Conservation (phyloP, 2,113 vertebrate species). For the Trichomycterus rosablanca region DNA sequence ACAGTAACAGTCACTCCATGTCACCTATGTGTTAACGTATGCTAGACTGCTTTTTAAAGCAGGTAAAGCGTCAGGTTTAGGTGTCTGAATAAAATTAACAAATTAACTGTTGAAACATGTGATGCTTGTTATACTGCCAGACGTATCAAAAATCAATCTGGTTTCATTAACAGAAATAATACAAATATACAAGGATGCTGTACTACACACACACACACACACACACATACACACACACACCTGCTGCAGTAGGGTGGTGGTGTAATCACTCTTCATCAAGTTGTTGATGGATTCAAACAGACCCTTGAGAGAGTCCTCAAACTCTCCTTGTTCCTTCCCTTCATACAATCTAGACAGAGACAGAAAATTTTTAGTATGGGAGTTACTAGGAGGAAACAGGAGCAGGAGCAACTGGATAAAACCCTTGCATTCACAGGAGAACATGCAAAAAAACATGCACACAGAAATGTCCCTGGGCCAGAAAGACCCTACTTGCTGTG, state of each 20-base stretch:
- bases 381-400: constrained; percentile 1
- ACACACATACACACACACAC: constrained; percentile 56
- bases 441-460: too few species aligned
- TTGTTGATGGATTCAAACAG: constrained; percentile 97
- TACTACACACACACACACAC: constrained; percentile 23
- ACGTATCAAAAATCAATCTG: not conserved
- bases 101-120: constrained; percentile 9
- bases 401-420: too few species aligned
- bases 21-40: constrained; percentile 5
- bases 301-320: constrained; percentile 88
- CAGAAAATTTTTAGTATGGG: too few species aligned
- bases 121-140: constrained; percentile 15
- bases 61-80: not conserved
- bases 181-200: not conserved
- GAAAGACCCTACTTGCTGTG: too few species aligned
- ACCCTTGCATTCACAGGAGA: too few species aligned
- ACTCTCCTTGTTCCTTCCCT: constrained; percentile 90
- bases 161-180: constrained; percentile 1
- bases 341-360: constrained; percentile 80
- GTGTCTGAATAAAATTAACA: constrained; percentile 1
- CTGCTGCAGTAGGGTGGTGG: constrained; percentile 84
- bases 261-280: constrained; percentile 85
- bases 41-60: constrained; percentile 11
- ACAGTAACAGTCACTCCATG: constrained; percentile 9
- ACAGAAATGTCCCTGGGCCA: too few species aligned